These are phyloP conservation scores for Arrhamphus sclerolepis DNA, from an alignment of 2,797 vertebrate species.

Conservation along the genomic window DNA sequence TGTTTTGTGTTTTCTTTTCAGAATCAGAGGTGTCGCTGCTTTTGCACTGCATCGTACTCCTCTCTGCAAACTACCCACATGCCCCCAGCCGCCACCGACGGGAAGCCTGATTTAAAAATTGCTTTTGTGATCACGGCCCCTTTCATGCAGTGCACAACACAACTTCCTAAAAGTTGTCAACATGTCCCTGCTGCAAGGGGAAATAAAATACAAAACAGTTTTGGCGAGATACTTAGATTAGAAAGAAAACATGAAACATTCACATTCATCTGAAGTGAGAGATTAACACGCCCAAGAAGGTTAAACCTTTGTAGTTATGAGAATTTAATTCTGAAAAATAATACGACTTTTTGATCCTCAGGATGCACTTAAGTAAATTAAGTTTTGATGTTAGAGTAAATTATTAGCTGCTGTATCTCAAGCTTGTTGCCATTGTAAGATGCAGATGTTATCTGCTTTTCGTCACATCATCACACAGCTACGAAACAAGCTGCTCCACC, in stretches of 20 bases:
- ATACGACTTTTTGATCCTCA: not conserved
- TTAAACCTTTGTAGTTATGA: not conserved
- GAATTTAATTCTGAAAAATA: not conserved
- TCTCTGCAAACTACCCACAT: constrained; percentile 83
- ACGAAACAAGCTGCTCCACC: not conserved
- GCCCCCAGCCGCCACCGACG: constrained; percentile 47
- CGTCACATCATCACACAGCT: not conserved
- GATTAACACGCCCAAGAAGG: not conserved
- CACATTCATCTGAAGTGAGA: not conserved
- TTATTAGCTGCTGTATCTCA: constrained; percentile 14
- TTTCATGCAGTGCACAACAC: not conserved
- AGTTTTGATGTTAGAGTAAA: constrained; percentile 5
- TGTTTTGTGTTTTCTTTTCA: constrained; percentile 55
- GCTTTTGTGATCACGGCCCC: not conserved
- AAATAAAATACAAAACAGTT: constrained; percentile 6
- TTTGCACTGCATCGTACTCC: constrained; percentile 88
- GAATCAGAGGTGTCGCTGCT: constrained; percentile 89
- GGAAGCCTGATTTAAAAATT: constrained; percentile 32
- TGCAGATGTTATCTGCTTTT: constrained; percentile 26
- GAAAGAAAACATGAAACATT: not conserved
- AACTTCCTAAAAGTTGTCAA: constrained; percentile 33
- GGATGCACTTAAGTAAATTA: constrained; percentile 10
- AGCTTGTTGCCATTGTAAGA: constrained; percentile 4
- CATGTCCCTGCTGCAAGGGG: constrained; percentile 6
- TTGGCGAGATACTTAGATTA: constrained; percentile 10